A percentile compares a stretch with the other conserved stretches of the same genome.
Evolutionary conservation across 2,888 invertebrate genomes (phyloP).

Genomic region (Sminthurides aquaticus): DNA sequence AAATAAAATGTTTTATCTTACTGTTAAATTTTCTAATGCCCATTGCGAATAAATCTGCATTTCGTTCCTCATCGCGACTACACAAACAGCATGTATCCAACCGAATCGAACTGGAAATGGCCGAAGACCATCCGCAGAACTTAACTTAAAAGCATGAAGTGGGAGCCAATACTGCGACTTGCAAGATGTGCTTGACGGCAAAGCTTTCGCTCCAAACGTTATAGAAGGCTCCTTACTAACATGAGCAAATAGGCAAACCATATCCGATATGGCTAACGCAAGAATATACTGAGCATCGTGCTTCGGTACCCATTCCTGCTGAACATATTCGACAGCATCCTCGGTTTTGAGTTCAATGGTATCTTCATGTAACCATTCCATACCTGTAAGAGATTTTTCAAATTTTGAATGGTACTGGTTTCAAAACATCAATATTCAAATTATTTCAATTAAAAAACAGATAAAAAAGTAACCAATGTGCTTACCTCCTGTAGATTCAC

Average conservation of each 20-base stretch:
- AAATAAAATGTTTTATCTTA: slow-evolving; percentile 33
- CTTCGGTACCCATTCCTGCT: slow-evolving; percentile 97
- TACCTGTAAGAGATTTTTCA: slow-evolving; percentile 46
- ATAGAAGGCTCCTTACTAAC: slow-evolving; percentile 41
- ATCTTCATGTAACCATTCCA: slow-evolving; percentile 85
- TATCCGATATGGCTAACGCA: slow-evolving; percentile 90
- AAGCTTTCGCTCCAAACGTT: slow-evolving; percentile 41
- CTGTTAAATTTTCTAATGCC: slow-evolving; percentile 50
- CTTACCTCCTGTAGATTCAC: slow-evolving; percentile 91
- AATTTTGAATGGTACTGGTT: neutral
- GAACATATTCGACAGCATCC: slow-evolving; percentile 54
- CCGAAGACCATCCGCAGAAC: slow-evolving; percentile 90
- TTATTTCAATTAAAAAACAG: neutral
- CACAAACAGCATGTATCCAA: slow-evolving; percentile 95
- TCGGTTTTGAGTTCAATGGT: slow-evolving; percentile 77
- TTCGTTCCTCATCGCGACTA: slow-evolving; percentile 99
- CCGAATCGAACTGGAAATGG: slow-evolving; percentile 97
- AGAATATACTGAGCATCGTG: slow-evolving; percentile 97
- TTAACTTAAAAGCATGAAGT: slow-evolving; percentile 53
- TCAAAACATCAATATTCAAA: neutral
- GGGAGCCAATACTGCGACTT: slow-evolving; percentile 43
- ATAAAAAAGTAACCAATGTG: slow-evolving; percentile 8
- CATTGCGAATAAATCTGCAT: slow-evolving; percentile 99
- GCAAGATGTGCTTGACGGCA: slow-evolving; percentile 40
- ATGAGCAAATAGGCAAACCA: slow-evolving; percentile 48